Conservation (phyloP, 2,888 invertebrate genomes). For the Microctonus brassicae region DNA sequence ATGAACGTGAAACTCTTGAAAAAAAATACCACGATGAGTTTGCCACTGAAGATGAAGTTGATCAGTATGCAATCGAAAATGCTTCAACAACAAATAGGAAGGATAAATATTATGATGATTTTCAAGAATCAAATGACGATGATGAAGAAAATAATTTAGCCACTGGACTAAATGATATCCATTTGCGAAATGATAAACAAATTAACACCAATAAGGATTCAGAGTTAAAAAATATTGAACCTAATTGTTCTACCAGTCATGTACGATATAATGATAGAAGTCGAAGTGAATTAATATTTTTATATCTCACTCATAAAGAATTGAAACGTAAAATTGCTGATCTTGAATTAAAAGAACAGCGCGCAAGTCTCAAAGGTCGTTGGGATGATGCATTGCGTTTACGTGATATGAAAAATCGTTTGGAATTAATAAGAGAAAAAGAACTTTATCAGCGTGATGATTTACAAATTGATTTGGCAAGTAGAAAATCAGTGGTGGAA, state of each 20-base stretch:
- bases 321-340: slow-evolving; percentile 58
- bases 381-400: slow-evolving; percentile 64
- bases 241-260: slow-evolving; percentile 37
- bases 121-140: not conserved
- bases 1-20: slow-evolving; percentile 52
- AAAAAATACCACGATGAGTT: slow-evolving; percentile 51
- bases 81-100: too few species aligned
- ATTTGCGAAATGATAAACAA: not conserved
- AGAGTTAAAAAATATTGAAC: not conserved
- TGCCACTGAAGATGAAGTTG: not conserved
- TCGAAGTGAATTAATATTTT: slow-evolving; percentile 56
- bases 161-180: not conserved
- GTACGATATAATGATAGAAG: slow-evolving; percentile 52
- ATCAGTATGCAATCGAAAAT: not conserved
- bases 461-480: slow-evolving; percentile 53
- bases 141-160: not conserved
- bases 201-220: too few species aligned
- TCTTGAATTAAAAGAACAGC: slow-evolving; percentile 54
- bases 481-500: slow-evolving; percentile 49
- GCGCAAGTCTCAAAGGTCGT: slow-evolving; percentile 55
- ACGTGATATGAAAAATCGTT: slow-evolving; percentile 61
- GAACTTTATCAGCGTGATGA: slow-evolving; percentile 55
- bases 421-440: slow-evolving; percentile 59
- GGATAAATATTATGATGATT: not conserved
- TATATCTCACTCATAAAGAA: slow-evolving; percentile 59